These are phyloP conservation scores for Bambusicola thoracicus DNA, from an alignment of 2,113 vertebrate species.

Conservation along the genomic window DNA sequence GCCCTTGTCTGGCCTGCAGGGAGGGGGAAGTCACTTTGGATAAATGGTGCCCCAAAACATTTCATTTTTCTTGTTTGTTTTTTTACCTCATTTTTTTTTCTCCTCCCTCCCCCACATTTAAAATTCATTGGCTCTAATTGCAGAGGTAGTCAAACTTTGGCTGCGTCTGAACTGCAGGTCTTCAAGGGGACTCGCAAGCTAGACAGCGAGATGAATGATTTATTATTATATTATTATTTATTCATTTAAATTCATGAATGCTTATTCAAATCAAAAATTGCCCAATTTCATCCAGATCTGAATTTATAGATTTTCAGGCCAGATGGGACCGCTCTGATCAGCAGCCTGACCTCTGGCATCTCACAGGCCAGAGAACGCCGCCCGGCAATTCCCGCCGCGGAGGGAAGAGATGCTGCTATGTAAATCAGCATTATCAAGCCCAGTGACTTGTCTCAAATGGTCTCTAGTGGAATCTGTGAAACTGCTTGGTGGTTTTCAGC, in stretches of 20 bases:
- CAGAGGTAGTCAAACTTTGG: constrained; percentile 62
- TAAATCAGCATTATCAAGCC: constrained; percentile 11
- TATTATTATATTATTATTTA: constrained; percentile 70
- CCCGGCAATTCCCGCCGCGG: fast-evolving
- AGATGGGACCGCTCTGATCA: constrained; percentile 36
- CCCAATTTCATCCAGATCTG: constrained; percentile 58
- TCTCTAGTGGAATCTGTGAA: neutral
- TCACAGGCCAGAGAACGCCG: neutral
- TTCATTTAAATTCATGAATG: constrained; percentile 73
- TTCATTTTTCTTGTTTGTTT: neutral
- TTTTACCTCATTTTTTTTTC: neutral
- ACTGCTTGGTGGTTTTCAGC: neutral
- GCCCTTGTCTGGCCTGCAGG: neutral
- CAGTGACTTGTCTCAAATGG: neutral
- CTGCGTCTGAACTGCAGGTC: constrained; percentile 59
- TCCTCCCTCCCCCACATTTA: neutral
- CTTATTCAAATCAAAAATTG: constrained; percentile 66
- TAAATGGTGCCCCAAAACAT: neutral
- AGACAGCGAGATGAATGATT: constrained; percentile 62
- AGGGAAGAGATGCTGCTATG: neutral
- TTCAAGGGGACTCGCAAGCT: neutral
- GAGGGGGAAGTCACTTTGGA: neutral
- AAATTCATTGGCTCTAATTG: constrained; percentile 64
- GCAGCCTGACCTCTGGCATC: constrained; percentile 9
- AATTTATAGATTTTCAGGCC: constrained; percentile 72